Percentiles rank a stretch among this genome's conserved stretches.
Conservation (phyloP, 2,888 invertebrate species). For the Acheta domesticus region DNA sequence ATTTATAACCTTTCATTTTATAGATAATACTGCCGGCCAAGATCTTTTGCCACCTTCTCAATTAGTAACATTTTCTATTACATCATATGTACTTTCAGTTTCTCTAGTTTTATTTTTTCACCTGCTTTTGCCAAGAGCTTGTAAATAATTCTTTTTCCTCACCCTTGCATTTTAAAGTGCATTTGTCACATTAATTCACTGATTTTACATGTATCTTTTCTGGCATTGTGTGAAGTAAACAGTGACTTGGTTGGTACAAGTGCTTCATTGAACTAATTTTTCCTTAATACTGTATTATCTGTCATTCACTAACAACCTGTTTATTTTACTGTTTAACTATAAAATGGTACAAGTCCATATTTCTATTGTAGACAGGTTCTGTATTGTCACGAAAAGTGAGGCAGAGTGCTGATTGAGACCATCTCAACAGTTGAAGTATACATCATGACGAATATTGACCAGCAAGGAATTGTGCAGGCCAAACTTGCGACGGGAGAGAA, state of each 20-base stretch:
- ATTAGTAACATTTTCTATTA: too few species aligned
- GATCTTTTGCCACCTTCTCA: too few species aligned
- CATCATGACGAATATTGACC: slow-evolving; percentile 27
- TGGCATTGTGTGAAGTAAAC: background rate
- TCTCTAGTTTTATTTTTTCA: background rate
- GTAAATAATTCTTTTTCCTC: background rate
- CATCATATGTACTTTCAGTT: too few species aligned
- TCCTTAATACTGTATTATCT: background rate
- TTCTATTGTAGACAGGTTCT: background rate
- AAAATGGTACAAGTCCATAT: background rate
- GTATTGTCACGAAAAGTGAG: background rate
- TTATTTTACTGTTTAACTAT: background rate
- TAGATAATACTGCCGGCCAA: too few species aligned
- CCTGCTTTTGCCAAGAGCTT: background rate
- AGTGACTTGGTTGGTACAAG: background rate
- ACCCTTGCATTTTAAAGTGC: background rate
- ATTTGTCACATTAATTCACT: background rate
- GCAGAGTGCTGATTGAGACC: background rate
- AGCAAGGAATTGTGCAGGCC: slow-evolving; percentile 52
- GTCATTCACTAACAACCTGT: background rate
- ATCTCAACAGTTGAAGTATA: background rate
- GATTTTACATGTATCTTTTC: background rate
- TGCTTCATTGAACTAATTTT: background rate
- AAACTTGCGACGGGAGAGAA: slow-evolving; percentile 57
- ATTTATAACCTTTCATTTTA: background rate